These are phyloP conservation scores for Sipunculus nudus DNA, from an alignment of 2,888 invertebrate genomes.

Conservation along the genomic window DNA sequence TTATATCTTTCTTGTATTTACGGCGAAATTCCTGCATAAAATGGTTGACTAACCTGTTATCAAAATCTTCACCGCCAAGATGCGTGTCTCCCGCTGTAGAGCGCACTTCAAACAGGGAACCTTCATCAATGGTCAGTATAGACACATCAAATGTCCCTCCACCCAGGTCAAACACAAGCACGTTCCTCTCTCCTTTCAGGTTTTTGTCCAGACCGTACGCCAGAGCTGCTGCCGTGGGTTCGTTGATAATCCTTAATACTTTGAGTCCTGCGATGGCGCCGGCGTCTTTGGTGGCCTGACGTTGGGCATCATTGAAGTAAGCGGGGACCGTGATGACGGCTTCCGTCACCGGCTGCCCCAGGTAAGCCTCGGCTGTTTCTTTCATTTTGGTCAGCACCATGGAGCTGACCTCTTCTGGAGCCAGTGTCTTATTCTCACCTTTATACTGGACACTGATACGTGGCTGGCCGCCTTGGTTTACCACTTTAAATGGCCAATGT, in stretches of 20 bases:
- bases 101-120: slow-evolving; percentile 91
- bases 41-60: slow-evolving; percentile 64
- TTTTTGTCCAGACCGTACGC: slow-evolving; percentile 70
- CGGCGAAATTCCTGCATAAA: slow-evolving; percentile 64
- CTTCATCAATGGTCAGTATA: slow-evolving; percentile 86
- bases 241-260: slow-evolving; percentile 80
- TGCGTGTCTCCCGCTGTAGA: slow-evolving; percentile 95
- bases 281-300: slow-evolving; percentile 82
- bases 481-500: slow-evolving; percentile 78
- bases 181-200: slow-evolving; percentile 68
- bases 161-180: slow-evolving; percentile 74
- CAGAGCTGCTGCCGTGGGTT: slow-evolving; percentile 77
- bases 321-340: slow-evolving; percentile 65
- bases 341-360: slow-evolving; percentile 69
- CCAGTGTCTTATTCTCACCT: slow-evolving; percentile 86
- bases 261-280: slow-evolving; percentile 83
- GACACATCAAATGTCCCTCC: slow-evolving; percentile 97
- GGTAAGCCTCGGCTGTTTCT: slow-evolving; percentile 68
- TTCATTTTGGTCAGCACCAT: slow-evolving; percentile 94
- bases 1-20: slow-evolving; percentile 64
- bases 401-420: slow-evolving; percentile 89
- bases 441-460: slow-evolving; percentile 72
- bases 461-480: slow-evolving; percentile 52
- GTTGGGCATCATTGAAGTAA: slow-evolving; percentile 65
- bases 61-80: slow-evolving; percentile 85